Base-by-base conservation (phyloP, 2,113 vertebrate species). In the Eleginops maclovinus region DNA sequence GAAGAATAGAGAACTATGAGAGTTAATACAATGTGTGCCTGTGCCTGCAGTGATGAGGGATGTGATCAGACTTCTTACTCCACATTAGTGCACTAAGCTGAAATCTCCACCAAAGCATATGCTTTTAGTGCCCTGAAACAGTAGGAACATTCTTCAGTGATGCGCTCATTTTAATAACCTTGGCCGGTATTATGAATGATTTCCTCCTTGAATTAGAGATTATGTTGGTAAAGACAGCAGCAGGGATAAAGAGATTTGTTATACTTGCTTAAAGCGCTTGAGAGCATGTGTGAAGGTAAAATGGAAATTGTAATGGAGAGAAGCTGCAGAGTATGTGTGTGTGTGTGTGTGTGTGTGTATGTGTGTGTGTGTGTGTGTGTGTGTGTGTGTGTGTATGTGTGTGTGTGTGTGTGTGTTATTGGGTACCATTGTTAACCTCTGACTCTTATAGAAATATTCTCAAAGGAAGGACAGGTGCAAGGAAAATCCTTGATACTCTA, bases 241-340 rank as follows among this genome's bases (percentile, higher is more conserved):
- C 43, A 19, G 60, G 76, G 70, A 85, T 81, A 55, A 74, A 81
- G 79, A 80, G 79, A 76, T 85, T 90, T 88, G 73, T 59, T 51
- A 21, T 36, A 72, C 77, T 68, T 46, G 72, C 75, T 82, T 68
- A 54, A 75, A 86, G 82, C 31, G 10, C 31, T n/a, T 21, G 15
- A 67, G 72, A 55, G 49, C 58, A 63, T 49, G 54, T 73, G 72
- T 87, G 84, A 81, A 83, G 76, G 82, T 82, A 84, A 81, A 70
- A 71, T 60, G n/a, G 49, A 72, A 56, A 76, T 59, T 65, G 16
- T 10, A n/a, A 58, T 15, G 46, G 17, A 21, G 19, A 71, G 36
- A 26, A 4, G 9, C 58, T 43, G 49, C 21, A 49, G 10, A 12
- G 41, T 53, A 24, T 72, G 0, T 19, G 24, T 60, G n/a, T n/a